Percentiles rank a stretch among this genome's conserved stretches.
These are phyloP conservation scores for Australoheros scitulus DNA, from an alignment of 2,113 vertebrate species.

Conservation along the genomic window DNA sequence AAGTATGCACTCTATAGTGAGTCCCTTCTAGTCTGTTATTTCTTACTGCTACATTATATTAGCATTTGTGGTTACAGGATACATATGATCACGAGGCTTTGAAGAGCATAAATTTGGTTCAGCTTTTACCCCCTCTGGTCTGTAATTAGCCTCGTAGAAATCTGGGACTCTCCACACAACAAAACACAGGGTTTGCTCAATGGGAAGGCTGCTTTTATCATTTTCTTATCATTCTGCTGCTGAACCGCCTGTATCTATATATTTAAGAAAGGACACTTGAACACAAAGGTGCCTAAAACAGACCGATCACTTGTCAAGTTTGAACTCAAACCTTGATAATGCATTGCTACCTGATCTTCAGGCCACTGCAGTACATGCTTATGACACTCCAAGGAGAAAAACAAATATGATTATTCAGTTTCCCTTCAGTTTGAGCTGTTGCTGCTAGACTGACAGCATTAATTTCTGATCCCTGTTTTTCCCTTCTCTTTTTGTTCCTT, in stretches of 20 bases:
- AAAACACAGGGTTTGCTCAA: conserved; percentile 15
- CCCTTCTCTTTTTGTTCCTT: background rate
- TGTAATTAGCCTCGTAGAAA: conserved; percentile 63
- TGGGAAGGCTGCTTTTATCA: conserved; percentile 38
- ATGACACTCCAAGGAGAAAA: conserved; percentile 42
- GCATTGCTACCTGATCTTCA: conserved; percentile 16
- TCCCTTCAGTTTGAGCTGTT: conserved; percentile 50
- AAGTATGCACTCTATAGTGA: no score
- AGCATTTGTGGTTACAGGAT: conserved; percentile 62
- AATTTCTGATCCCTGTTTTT: conserved; percentile 46
- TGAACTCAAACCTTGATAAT: conserved; percentile 5
- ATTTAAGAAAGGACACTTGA: background rate
- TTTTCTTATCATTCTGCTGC: conserved; percentile 4
- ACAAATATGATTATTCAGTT: conserved; percentile 60
- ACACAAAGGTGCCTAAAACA: conserved; percentile 5
- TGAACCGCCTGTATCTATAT: conserved; percentile 3
- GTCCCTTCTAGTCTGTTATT: conserved; percentile 22
- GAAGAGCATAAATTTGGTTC: conserved; percentile 55
- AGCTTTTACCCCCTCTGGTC: conserved; percentile 59
- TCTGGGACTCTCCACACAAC: conserved; percentile 43
- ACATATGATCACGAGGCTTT: conserved; percentile 45
- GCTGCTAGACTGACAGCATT: conserved; percentile 64
- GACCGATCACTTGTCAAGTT: conserved; percentile 4
- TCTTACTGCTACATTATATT: conserved; percentile 54
- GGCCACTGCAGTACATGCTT: background rate